Base-by-base conservation (phyloP, 2,888 invertebrate genomes). In the Sarcophaga variegata region DNA sequence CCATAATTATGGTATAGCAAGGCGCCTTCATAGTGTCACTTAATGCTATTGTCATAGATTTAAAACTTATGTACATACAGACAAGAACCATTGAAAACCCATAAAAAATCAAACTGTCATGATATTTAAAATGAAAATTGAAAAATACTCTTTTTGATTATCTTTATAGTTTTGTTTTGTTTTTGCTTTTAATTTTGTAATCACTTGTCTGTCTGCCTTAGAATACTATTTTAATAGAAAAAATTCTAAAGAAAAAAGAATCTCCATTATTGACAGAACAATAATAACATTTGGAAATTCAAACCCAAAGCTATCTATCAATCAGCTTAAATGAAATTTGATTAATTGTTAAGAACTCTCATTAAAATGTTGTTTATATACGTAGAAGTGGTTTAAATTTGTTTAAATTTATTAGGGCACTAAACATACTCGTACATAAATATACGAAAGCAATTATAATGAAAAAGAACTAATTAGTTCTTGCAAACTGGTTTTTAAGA, bases 251-350 rank as follows among this genome's bases (percentile, higher is more conserved):
- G 22, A 20, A 37, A 20, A n/a, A 14, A 75, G 66, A 8, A 2
- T 66, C n/a, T 17, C 37, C 37, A 14, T 66, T 66, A 66, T 37
- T 37, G 6, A 37, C 12, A 66, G 37, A 66, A 37, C 37, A 10
- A n/a, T 27, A 37, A 66, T 37, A 8, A 27, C 47, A 59, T 59
- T 78, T 60, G 22, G 37, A 78, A 37, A 70, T 69, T 75, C 79
- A 80, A 80, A 49, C 83, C 64, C 25, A 75, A 64, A 64, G 0
- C 67, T 54, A 78, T 80, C 84, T 75, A 84, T 84, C 84, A 78
- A 62, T 47, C 27, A 37, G 37, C 37, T 37, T 37, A 49, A 70
- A 5, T 12, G 17, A 59, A 71, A 12, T 71, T 71, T 71, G 37
- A 71, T 59, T 59, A 59, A 71, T 59, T 59, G 12, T 59, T 2